Conservation (phyloP, 2,113 vertebrate species). For the Eptesicus fuscus region DNA sequence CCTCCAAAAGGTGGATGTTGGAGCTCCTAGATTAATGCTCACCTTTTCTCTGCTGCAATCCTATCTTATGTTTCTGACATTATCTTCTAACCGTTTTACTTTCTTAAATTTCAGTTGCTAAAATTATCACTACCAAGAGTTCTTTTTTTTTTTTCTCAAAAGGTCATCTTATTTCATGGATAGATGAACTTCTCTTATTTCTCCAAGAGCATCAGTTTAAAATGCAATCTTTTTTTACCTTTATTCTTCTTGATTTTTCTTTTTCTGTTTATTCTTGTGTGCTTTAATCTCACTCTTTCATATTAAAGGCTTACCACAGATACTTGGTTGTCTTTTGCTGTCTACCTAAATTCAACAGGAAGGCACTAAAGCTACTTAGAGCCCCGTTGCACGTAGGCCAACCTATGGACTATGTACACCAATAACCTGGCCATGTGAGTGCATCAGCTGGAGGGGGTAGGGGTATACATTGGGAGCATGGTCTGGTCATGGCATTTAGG, state of each 20-base stretch:
- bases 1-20: background rate
- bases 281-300: background rate
- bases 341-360: background rate
- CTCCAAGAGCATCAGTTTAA: background rate
- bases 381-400: rapidly evolving
- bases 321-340: background rate
- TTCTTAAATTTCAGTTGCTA: slow-evolving; percentile 16
- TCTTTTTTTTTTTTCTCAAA: background rate
- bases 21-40: background rate
- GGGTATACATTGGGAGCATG: background rate
- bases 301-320: background rate
- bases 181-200: background rate
- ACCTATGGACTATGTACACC: background rate
- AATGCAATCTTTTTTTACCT: background rate
- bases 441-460: background rate
- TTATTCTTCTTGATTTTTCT: background rate
- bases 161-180: background rate
- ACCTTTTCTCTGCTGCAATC: background rate
- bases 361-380: background rate
- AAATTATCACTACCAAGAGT: background rate
- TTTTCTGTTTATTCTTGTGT: background rate
- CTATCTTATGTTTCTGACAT: background rate
- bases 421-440: background rate
- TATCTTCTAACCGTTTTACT: background rate
- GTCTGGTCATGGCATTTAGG: background rate